Conservation (phyloP, 2,113 vertebrate species). For the Cepphus grylle region DNA sequence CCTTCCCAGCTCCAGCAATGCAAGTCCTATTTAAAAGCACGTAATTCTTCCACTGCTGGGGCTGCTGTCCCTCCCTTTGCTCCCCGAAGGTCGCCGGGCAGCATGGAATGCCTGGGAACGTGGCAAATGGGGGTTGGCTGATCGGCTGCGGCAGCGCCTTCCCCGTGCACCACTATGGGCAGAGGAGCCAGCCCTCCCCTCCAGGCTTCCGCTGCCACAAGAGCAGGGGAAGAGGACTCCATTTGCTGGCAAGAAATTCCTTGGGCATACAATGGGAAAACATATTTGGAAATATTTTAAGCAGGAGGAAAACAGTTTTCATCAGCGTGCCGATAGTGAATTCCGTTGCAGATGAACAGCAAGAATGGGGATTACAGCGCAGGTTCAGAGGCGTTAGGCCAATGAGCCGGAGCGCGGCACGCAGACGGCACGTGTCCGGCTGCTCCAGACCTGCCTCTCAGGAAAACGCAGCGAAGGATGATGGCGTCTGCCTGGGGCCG, state of each 20-base stretch:
- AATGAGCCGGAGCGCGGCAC: not conserved
- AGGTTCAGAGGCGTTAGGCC: not conserved
- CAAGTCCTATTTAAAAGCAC: not conserved
- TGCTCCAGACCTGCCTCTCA: not conserved
- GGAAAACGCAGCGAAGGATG: not conserved
- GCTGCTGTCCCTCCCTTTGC: not conserved
- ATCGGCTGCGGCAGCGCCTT: not conserved
- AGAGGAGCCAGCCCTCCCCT: not conserved
- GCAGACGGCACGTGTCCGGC: not conserved
- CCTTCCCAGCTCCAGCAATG: not conserved
- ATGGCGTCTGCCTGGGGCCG: not conserved
- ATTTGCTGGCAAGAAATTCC: not conserved
- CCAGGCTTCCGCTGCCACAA: not conserved
- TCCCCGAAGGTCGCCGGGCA: not conserved
- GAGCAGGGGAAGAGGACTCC: not conserved
- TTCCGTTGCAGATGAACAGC: not conserved
- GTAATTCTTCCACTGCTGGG: not conserved
- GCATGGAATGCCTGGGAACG: fast-evolving
- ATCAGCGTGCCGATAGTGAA: not conserved
- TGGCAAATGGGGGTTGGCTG: fast-evolving
- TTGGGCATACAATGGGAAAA: not conserved
- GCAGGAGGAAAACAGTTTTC: not conserved
- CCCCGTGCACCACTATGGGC: not conserved
- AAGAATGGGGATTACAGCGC: not conserved
- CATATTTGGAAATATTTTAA: not conserved